Base-by-base conservation (phyloP, 2,113 vertebrate species). In the Guaruba guarouba region DNA sequence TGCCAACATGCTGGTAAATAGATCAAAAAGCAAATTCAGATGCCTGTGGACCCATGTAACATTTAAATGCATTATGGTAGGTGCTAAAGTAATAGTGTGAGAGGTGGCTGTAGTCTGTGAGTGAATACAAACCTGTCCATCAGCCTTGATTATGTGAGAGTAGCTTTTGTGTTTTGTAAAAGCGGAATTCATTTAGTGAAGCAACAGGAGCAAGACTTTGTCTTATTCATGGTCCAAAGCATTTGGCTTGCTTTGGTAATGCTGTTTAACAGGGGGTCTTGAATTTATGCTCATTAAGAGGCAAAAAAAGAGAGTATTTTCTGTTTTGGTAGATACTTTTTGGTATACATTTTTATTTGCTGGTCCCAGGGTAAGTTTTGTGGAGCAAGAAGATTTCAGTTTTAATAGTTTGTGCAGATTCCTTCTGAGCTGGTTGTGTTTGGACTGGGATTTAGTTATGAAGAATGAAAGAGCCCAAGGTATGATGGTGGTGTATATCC, bases 401-500 rank as follows among this genome's bases (percentile, higher is more conserved):
- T 54, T 41, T 29, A 63, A 52, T 28, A 31, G 5, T 16, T 63
- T 2, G 18, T 46, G 82, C 79, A 31, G 18, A 5, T 39, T 70
- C 48, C 44, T 64, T n/a, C 62, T 1, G 12, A 23, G 43, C 2
- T 46, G 43, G 1, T 14, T 61, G 77, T 2, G 2, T 55, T 55
- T 59, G 62, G 51, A 1, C 24, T 18, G 63, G 29, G 18, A 24
- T 49, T 67, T 71, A 71, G 24, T 49, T 55, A 2, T 1, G 9
- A 27, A 33, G 66, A 52, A 11, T n/a, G 3, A 35, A 8, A 67
- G 15, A 59, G 35, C 71, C 63, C 7, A 14, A 33, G 70, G 17
- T 73, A 0, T 28, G 1, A 0, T 1, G 27, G 25, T 23, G 11
- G n/a, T 35, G 46, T 11, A 1, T 27, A 59, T 39, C 19, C 68